phyloP scores from a whole-genome alignment of 2,797 vertebrate species.

The Sternotherus odoratus region DNA sequence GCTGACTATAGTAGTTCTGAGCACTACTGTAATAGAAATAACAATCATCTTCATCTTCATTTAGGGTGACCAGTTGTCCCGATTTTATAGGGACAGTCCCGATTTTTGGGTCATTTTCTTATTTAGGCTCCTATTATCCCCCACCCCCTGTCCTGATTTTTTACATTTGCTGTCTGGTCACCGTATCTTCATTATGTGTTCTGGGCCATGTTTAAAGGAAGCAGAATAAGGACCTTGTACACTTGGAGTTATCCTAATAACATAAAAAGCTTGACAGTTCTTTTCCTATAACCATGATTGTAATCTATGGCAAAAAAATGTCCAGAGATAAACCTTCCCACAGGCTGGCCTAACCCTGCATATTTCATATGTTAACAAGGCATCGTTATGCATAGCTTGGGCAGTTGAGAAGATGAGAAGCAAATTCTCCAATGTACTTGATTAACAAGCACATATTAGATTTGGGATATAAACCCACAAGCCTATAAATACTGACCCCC shows the following conservation, averaged over 20 bases:
- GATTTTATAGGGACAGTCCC: too few species aligned
- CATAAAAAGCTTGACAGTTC: background rate
- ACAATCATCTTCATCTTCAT: background rate
- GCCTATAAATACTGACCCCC: background rate
- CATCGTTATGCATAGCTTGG: background rate
- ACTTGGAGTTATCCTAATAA: background rate
- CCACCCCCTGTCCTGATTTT: too few species aligned
- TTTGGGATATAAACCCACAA: background rate
- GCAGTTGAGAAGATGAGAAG: background rate
- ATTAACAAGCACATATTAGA: background rate
- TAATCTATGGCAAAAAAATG: background rate
- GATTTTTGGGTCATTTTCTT: too few species aligned
- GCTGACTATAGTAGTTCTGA: background rate
- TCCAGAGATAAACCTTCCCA: background rate
- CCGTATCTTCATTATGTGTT: background rate
- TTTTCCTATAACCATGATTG: background rate
- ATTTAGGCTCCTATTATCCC: too few species aligned
- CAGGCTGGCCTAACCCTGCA: background rate
- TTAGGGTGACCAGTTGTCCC: too few species aligned
- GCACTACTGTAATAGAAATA: background rate
- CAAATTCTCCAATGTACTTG: background rate
- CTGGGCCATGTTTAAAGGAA: background rate
- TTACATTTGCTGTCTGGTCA: too few species aligned
- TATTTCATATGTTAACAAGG: background rate
- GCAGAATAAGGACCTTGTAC: background rate